A percentile compares a stretch with the other conserved stretches of the same genome.
These are phyloP conservation scores for Axea sp. DNA, from an alignment of 2,888 invertebrate species.

Conservation along the genomic window DNA sequence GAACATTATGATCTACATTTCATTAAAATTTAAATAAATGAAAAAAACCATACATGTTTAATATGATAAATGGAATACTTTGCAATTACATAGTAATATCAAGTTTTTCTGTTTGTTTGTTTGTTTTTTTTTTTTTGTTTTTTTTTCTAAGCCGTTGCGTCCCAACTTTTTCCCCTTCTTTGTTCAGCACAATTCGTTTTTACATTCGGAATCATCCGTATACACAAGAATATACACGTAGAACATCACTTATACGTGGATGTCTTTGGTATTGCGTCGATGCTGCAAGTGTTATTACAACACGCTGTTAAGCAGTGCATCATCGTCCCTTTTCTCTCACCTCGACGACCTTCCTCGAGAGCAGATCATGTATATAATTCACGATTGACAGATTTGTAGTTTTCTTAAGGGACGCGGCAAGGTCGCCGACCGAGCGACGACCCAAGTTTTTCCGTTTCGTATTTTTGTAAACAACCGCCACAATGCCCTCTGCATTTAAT, in stretches of 20 bases:
- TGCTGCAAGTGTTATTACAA: slow-evolving; percentile 70
- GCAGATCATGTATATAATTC: slow-evolving; percentile 57
- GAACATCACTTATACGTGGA: slow-evolving; percentile 11
- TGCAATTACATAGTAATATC: no score
- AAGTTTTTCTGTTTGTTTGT: no score
- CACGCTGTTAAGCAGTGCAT: slow-evolving; percentile 10
- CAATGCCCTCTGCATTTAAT: slow-evolving; percentile 46
- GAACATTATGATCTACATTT: no score
- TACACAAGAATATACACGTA: slow-evolving; percentile 13
- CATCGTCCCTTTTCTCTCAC: slow-evolving; percentile 10
- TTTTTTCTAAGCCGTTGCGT: no score
- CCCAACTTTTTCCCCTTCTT: slow-evolving; percentile 7
- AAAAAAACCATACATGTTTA: no score
- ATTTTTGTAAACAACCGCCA: slow-evolving; percentile 42
- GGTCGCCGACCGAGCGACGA: slow-evolving; percentile 55
- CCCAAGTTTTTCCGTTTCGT: slow-evolving; percentile 49
- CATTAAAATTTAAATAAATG: no score
- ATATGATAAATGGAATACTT: no score
- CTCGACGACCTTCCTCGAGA: slow-evolving; percentile 51
- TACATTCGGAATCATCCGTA: slow-evolving; percentile 37
- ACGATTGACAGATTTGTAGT: slow-evolving; percentile 51
- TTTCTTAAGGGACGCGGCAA: slow-evolving; percentile 53
- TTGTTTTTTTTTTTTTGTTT: no score
- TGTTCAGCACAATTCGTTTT: slow-evolving; percentile 53
- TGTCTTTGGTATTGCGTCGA: slow-evolving; percentile 70